Evolutionary conservation across 2,113 vertebrate species (phyloP), one percentile per base, ranked within the genome.

Genomic region (Oryzias celebensis): DNA sequence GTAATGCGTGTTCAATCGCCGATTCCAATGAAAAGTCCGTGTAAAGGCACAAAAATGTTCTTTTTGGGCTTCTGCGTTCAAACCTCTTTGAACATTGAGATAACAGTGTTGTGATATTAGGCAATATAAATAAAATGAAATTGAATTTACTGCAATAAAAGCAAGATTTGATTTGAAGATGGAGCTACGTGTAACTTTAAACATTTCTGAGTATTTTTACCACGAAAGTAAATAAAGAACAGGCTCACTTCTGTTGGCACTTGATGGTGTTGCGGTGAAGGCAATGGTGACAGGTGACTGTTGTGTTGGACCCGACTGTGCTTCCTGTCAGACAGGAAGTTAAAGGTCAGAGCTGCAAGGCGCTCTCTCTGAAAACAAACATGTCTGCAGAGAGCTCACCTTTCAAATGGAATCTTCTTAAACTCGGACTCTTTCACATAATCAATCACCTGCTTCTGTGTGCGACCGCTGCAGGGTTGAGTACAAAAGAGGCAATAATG

Each of bases 371-470:
- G n/a, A 16, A 14, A 72, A 44, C 22, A 58, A 73, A 53, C 18
- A 16, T 52, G 58, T 70, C 68, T 56, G 41, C 62, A 36, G 20
- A 28, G 70, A 10, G 50, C 82, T 95, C 85, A 99, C 98, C 98
- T 97, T 81, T 98, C 93, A 87, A 98, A 99, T 7, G 95, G 96
- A 52, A 97, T 94, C 89, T 97, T 99, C 85, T 97, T 98, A 88
- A 97, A 95, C 75, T 96, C 96, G 13, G 95, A 94, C 89, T 99
- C 97, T 84, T 90, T 97, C 69, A 98, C 95, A 2, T 95, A 96
- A 90, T 98, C 96, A 58, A 98, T 95, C 88, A 99, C 94, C 85
- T 99, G 98, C 92, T 98, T 99, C 92, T 99, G 98, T 53, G 98
- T 99, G 75, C 96, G 95, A 31, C 98, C 98, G 54, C 98, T 99